phyloP scores from a whole-genome alignment of 35 echinoderm and acorn worm species.

The Eucidaris tribuloides region DNA sequence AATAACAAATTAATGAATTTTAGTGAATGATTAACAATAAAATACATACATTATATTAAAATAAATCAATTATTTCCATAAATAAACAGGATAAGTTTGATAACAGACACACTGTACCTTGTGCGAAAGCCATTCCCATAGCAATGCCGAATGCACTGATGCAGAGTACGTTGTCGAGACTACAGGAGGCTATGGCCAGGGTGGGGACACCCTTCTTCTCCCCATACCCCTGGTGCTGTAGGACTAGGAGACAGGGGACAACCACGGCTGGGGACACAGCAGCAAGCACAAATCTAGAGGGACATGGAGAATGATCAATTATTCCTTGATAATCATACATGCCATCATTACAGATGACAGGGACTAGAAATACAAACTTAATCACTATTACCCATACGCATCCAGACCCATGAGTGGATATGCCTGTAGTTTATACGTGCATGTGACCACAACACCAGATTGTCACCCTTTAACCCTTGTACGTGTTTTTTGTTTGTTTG shows the following conservation, averaged over 20 bases:
- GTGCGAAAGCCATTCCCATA: constrained; percentile 80
- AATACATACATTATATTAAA: no score
- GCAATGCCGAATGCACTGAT: constrained; percentile 84
- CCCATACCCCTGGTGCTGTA: constrained; percentile 86
- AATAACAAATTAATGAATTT: no score
- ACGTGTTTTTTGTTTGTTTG: no score
- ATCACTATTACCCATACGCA: no score
- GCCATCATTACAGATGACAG: not conserved
- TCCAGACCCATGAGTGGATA: no score
- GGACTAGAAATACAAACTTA: no score
- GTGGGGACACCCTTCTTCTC: constrained; percentile 76
- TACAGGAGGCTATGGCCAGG: constrained; percentile 75
- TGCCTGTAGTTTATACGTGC: no score
- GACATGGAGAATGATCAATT: not conserved
- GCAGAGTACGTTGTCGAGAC: constrained; percentile 87
- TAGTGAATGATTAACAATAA: no score
- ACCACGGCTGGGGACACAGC: constrained; percentile 96
- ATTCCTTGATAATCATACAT: not conserved
- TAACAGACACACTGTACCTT: constrained; percentile 39
- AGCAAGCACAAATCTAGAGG: constrained; percentile 82
- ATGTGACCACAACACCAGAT: no score
- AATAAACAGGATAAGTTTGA: no score
- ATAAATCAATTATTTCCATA: no score
- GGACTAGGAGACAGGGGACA: constrained; percentile 78
- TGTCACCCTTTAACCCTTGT: no score